Percentiles rank a stretch among this genome's conserved stretches.
These are phyloP conservation scores for Ammospiza caudacuta DNA, from an alignment of 2,113 vertebrate species.

Conservation along the genomic window DNA sequence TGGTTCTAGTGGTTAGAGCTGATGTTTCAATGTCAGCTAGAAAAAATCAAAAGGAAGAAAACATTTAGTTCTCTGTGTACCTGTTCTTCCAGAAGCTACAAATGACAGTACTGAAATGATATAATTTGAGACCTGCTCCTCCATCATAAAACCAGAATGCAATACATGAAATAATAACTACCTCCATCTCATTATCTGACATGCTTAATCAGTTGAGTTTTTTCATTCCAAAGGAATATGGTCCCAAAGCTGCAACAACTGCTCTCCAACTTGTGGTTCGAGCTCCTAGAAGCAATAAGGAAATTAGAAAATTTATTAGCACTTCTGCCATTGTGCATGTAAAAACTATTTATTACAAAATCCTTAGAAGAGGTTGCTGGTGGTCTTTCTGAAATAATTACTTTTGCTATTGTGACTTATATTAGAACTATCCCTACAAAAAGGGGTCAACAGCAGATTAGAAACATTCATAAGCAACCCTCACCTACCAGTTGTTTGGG, in stretches of 20 bases:
- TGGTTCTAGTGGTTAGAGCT: not conserved
- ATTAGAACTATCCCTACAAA: not conserved
- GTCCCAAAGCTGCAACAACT: constrained; percentile 88
- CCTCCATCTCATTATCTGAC: not conserved
- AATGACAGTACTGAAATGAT: not conserved
- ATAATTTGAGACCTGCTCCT: not conserved
- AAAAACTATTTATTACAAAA: not conserved
- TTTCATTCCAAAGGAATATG: constrained; percentile 62
- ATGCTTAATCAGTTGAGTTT: constrained; percentile 45
- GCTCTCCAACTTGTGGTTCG: constrained; percentile 85
- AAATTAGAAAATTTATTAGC: not conserved
- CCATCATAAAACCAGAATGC: not conserved
- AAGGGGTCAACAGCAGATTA: not conserved
- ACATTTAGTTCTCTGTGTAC: not conserved
- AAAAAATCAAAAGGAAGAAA: not conserved
- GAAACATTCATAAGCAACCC: not conserved
- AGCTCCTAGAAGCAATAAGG: constrained; percentile 79
- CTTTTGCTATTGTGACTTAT: not conserved
- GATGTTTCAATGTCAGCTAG: not conserved
- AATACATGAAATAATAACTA: not conserved
- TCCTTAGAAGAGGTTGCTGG: not conserved
- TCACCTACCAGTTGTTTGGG: not conserved
- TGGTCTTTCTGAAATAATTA: not conserved
- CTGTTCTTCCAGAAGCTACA: not conserved
- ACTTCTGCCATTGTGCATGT: not conserved